Conservation (phyloP, 2,797 vertebrate species). For the Anguilla pacifica region DNA sequence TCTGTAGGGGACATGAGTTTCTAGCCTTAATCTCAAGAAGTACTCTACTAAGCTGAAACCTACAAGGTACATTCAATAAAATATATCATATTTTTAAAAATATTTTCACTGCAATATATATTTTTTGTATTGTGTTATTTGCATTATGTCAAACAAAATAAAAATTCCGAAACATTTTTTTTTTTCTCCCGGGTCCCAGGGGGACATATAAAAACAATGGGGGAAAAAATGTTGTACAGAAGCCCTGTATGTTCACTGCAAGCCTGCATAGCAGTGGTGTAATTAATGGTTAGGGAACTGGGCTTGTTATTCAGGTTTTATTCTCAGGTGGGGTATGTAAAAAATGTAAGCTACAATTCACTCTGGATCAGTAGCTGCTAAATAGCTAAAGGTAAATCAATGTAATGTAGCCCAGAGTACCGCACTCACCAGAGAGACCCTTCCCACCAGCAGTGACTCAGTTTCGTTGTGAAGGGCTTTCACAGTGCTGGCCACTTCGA, state of each 20-base stretch:
- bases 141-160: too few relatives aligned
- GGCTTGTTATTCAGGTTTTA: not conserved
- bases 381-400: not conserved
- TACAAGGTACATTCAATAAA: too few relatives aligned
- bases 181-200: too few relatives aligned
- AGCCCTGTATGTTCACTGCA: not conserved
- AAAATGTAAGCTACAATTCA: not conserved
- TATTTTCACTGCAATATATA: too few relatives aligned
- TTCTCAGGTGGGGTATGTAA: not conserved
- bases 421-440: slow-evolving; percentile 86
- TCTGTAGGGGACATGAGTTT: too few relatives aligned
- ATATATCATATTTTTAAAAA: too few relatives aligned
- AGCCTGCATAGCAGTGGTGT: not conserved
- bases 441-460: slow-evolving; percentile 87
- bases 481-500: slow-evolving; percentile 91
- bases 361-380: not conserved
- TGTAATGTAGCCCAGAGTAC: not conserved
- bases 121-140: too few relatives aligned
- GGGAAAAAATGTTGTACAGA: not conserved
- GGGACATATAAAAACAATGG: not conserved
- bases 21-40: too few relatives aligned
- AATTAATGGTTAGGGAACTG: not conserved
- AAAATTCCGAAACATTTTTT: too few relatives aligned
- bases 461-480: slow-evolving; percentile 96
- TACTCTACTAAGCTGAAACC: too few relatives aligned